A percentile compares a stretch with the other conserved stretches of the same genome.
Evolutionary conservation across 2,797 vertebrate genomes (phyloP).

Genomic region (Somateria mollissima): DNA sequence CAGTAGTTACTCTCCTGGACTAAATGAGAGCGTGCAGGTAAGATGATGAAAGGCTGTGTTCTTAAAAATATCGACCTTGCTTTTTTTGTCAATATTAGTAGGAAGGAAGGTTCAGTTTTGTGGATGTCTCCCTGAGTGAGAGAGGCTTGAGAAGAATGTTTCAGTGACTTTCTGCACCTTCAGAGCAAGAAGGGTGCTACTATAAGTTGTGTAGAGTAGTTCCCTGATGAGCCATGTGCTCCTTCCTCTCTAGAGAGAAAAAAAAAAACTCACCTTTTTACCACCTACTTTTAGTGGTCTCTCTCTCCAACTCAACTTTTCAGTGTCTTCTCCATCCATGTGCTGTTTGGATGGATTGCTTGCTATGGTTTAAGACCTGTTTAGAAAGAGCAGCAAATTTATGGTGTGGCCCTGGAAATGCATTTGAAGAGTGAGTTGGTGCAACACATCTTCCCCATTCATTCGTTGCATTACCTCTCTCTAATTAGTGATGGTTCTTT

Average conservation of each 20-base stretch:
- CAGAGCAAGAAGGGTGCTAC: not conserved
- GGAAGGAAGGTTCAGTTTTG: not conserved
- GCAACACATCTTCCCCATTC: not conserved
- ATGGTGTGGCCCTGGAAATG: not conserved
- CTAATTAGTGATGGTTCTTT: not conserved
- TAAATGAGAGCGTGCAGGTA: not conserved
- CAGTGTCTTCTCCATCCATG: not conserved
- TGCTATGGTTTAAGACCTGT: not conserved
- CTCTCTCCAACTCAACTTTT: not conserved
- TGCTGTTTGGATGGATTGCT: not conserved
- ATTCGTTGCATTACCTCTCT: not conserved
- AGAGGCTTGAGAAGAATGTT: not conserved
- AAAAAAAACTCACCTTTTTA: not conserved
- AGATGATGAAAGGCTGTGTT: not conserved
- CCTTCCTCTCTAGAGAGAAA: not conserved
- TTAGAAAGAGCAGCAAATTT: not conserved
- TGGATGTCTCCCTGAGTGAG: fast-evolving
- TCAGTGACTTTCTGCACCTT: not conserved
- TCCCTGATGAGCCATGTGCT: not conserved
- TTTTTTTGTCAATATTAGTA: not conserved
- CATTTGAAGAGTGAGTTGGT: not conserved
- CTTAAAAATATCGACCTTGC: not conserved
- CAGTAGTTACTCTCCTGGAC: not conserved
- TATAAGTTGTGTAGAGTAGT: not conserved
- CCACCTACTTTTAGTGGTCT: not conserved